A percentile compares a stretch with the other conserved stretches of the same genome.
Evolutionary conservation across 2,797 vertebrate genomes (phyloP).

Genomic region (Microcaecilia unicolor): DNA sequence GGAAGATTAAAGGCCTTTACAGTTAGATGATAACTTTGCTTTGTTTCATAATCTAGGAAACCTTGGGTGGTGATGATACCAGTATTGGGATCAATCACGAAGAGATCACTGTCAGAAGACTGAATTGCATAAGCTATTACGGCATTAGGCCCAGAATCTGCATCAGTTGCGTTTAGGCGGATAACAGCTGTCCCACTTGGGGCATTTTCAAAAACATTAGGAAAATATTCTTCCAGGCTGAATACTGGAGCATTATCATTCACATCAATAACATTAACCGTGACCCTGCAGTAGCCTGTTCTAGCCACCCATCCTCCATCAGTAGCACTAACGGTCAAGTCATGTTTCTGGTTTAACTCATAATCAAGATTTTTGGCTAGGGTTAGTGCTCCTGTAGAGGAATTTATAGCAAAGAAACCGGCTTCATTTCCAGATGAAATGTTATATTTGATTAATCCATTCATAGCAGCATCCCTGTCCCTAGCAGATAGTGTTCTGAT

Average conservation of each 20-base stretch:
- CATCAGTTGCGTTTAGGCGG: slow-evolving; percentile 76
- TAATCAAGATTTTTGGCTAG: slow-evolving; percentile 77
- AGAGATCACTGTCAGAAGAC: slow-evolving; percentile 92
- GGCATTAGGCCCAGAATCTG: slow-evolving; percentile 79
- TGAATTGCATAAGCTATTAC: slow-evolving; percentile 86
- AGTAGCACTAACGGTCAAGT: slow-evolving; percentile 75
- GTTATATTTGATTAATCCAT: slow-evolving; percentile 78
- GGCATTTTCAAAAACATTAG: slow-evolving; percentile 85
- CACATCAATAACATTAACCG: slow-evolving; percentile 75
- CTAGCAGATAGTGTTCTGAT: slow-evolving; percentile 81
- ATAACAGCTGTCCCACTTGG: slow-evolving; percentile 93
- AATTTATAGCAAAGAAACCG: slow-evolving; percentile 74
- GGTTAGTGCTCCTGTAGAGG: slow-evolving; percentile 75
- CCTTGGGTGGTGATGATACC: slow-evolving; percentile 94
- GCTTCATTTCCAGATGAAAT: slow-evolving; percentile 80
- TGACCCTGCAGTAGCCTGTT: slow-evolving; percentile 79
- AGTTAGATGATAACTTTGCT: slow-evolving; percentile 87
- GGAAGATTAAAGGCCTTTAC: slow-evolving; percentile 95
- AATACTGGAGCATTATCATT: slow-evolving; percentile 91
- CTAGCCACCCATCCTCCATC: slow-evolving; percentile 92
- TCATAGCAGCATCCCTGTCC: slow-evolving; percentile 81
- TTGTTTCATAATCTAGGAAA: slow-evolving; percentile 94
- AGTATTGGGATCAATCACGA: slow-evolving; percentile 91
- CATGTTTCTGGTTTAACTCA: slow-evolving; percentile 73
- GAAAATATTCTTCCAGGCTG: slow-evolving; percentile 77